phyloP scores from a whole-genome alignment of 2,888 invertebrate species.

The Galeopsomyia nigrocyanea region DNA sequence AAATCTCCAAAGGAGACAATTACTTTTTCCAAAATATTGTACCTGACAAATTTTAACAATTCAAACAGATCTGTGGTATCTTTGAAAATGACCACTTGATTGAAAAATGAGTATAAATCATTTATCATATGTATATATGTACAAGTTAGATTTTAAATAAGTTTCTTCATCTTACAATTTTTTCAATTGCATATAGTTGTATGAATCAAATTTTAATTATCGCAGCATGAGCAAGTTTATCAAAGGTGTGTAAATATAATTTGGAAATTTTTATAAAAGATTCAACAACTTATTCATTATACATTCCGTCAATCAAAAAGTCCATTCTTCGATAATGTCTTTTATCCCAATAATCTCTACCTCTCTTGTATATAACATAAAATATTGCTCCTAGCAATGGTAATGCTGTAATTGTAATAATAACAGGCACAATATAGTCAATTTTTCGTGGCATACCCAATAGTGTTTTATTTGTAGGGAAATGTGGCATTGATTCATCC shows the following conservation, averaged over 20 bases:
- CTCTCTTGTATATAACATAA: constrained; percentile 77
- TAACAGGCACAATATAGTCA: constrained; percentile 81
- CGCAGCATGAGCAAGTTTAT: neutral
- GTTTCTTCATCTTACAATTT: neutral
- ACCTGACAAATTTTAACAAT: no score
- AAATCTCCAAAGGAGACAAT: constrained; percentile 22
- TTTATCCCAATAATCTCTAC: constrained; percentile 88
- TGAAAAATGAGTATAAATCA: no score
- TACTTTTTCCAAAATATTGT: no score
- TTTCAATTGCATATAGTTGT: constrained; percentile 32
- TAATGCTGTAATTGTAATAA: constrained; percentile 80
- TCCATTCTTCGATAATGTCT: constrained; percentile 91
- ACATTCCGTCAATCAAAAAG: constrained; percentile 90
- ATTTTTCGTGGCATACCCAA: constrained; percentile 61
- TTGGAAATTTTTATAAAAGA: constrained; percentile 20
- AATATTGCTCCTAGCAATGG: constrained; percentile 80
- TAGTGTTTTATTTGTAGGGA: constrained; percentile 55
- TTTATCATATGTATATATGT: no score
- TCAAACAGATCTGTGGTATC: no score
- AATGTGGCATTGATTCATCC: constrained; percentile 60
- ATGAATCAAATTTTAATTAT: constrained; percentile 21
- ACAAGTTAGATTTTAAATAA: no score
- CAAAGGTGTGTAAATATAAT: no score
- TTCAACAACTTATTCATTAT: constrained; percentile 74
- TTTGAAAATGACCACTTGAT: no score